A percentile compares a stretch with the other conserved stretches of the same genome.
Conservation (phyloP, 2,113 vertebrate species). For the Mormoops blainvillei region DNA sequence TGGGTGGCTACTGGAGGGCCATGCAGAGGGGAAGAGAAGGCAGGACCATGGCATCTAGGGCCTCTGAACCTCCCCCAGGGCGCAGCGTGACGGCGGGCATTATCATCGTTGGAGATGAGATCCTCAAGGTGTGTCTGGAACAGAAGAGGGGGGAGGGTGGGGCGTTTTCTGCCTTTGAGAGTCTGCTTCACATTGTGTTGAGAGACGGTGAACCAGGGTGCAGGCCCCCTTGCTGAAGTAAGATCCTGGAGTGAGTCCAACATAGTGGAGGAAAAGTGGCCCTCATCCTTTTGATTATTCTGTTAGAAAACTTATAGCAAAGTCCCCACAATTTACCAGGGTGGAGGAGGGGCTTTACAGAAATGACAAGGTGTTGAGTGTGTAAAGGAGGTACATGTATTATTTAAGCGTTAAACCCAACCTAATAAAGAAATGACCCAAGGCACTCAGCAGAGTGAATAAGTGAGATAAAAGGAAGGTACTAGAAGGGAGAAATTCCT, state of each 20-base stretch:
- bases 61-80: constrained; percentile 47
- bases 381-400: background rate
- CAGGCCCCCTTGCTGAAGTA: background rate
- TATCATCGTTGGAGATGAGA: constrained; percentile 95
- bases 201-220: background rate
- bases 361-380: background rate
- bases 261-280: background rate
- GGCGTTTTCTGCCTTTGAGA: background rate
- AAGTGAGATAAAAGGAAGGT: background rate
- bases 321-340: background rate
- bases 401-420: background rate
- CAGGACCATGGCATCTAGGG: constrained; percentile 82
- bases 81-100: constrained; percentile 88
- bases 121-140: constrained; percentile 88
- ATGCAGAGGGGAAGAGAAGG: constrained; percentile 73
- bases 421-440: background rate
- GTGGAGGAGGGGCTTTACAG: background rate
- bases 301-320: background rate
- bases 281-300: background rate
- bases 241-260: background rate
- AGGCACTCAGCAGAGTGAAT: background rate
- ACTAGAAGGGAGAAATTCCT: background rate
- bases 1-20: constrained; percentile 72
- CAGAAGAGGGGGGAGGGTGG: background rate
- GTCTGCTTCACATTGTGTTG: background rate